Evolutionary conservation across 2,113 vertebrate genomes (phyloP), one percentile per base, ranked within the genome.

Genomic region (Bos javanicus): DNA sequence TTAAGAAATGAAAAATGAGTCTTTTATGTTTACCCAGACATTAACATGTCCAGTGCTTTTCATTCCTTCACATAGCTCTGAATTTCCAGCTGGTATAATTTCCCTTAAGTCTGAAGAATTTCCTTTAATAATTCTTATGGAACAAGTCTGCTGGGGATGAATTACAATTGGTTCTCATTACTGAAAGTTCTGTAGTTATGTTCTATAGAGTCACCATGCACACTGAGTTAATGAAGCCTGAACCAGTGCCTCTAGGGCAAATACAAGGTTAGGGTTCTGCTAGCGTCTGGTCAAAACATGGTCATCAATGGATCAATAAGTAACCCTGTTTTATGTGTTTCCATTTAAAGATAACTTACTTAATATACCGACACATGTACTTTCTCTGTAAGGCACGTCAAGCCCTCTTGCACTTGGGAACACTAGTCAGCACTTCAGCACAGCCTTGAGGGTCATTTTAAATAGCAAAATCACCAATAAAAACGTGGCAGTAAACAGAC

Each of bases 81-180:
- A 85, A 96, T 93, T 78, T 93, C 67, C 57, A 94, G 17, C 46
- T 80, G 81, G 50, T 80, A 86, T 90, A 64, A 76, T 84, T 93
- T 93, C 43, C 16, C 60, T 76, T 39, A 52, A 26, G 19, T 43
- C 67, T 80, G 48, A 28, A 94, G 36, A 85, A 85, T 76, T 82
- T 87, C 36, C 17, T 67, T 81, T 87, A 76, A 59, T 54, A 57
- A 52, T 93, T 67, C 78, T 92, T 90, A 30, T 12, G 83, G 64
- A 88, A 64, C 46, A 54, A 25, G n/a, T 54, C 19, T 78, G 15
- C 64, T 64, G n/a, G 62, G 14, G 25, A 93, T 94, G 56, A 90
- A 90, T 96, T 71, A 59, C 36, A 88, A 57, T 28, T 57, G 50
- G 30, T 81, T 80, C 82, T 87, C 83, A 81, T 95, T 95, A 95